Evolutionary conservation across 2,888 invertebrate genomes (phyloP), one percentile per base, ranked within the genome.

Genomic region (Icerya purchasi): DNA sequence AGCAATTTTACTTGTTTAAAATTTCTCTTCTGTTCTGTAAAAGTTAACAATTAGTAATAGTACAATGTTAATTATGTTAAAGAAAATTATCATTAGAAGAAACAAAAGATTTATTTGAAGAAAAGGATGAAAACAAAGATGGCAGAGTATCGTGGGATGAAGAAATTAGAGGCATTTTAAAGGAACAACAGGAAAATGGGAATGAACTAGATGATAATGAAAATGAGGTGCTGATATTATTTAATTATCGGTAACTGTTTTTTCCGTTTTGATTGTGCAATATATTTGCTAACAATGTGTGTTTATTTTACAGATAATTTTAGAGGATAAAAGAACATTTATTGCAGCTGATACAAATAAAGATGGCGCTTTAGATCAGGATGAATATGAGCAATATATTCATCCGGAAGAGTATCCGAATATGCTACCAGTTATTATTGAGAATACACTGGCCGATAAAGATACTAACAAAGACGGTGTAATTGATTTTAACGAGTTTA

Each of bases 381-480:
- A 78, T 1, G 97, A 98, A 72, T 94, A 89, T 74, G 75, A 84
- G 64, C 79, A 85, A 22, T 97, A 96, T 72, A 82, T 86, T 54
- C 91, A 90, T 71, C 97, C 98, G 0, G 93, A 94, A 73, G 93
- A 96, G 71, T 85, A 88, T 71, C 82, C 82, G 25, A 78, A 80
- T 68, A 96, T 97, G 96, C 75, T 86, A 64, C 80, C 82, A 19
- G 73, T 82, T 65, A 79, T 91, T 53, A 70, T 89, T 63, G 77
- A 84, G 67, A 89, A 91, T 73, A 86, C 89, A 0, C 74, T 97
- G 67, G 74, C 79, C 1, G 90, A 92, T 64, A 89, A 88, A 72
- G 97, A 98, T 73, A 72, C 67, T 36, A 82, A 98, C 72, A 75
- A 76, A 19, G 93, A 98, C 75, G 89, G 88, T 0, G 75, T 74